These are phyloP conservation scores for Caerostris darwini DNA, from an alignment of 1,140 invertebrate species.

Conservation along the genomic window DNA sequence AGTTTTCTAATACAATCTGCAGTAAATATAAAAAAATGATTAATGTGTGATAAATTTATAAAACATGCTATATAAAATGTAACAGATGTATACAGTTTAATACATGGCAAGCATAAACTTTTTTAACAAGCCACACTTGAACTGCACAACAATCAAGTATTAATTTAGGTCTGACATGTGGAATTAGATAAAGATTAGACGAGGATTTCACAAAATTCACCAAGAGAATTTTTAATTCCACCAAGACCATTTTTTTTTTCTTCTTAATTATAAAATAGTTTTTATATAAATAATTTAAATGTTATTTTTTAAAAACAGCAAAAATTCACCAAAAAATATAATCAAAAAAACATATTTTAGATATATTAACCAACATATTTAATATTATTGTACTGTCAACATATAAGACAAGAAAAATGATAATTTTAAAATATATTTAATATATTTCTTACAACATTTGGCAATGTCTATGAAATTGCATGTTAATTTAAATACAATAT, in stretches of 20 bases:
- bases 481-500: no score
- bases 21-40: constrained; percentile 20
- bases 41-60: background rate
- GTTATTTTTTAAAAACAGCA: no score
- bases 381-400: no score
- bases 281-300: no score
- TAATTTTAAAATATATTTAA: no score
- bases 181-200: background rate
- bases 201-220: background rate
- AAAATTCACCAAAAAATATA: no score
- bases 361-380: no score
- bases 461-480: no score
- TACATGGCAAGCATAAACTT: constrained; percentile 67
- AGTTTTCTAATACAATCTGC: constrained; percentile 99
- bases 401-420: no score
- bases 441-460: no score
- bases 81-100: constrained; percentile 55
- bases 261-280: no score
- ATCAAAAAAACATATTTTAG: no score
- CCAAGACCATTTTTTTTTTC: constrained; percentile 25
- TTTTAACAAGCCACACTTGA: constrained; percentile 64
- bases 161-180: constrained; percentile 48
- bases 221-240: constrained; percentile 28
- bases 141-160: constrained; percentile 34
- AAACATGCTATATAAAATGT: background rate